phyloP scores from a whole-genome alignment of 2,888 invertebrate genomes.

The Rhamphomyia laevipes region DNA sequence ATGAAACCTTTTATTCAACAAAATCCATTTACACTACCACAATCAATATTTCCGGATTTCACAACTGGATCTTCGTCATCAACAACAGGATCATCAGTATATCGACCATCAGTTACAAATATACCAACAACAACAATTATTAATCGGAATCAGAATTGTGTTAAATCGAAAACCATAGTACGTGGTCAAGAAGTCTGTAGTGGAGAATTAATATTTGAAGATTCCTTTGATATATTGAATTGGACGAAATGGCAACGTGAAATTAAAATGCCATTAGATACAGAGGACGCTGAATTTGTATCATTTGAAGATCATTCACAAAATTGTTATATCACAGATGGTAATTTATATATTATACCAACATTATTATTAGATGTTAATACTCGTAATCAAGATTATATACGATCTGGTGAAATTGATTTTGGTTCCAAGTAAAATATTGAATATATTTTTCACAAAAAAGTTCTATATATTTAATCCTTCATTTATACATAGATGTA shows the following conservation, averaged over 20 bases:
- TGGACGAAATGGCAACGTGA: constrained; percentile 45
- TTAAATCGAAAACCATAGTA: not conserved
- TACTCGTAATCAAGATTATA: constrained; percentile 18
- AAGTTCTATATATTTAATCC: not conserved
- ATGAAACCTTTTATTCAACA: too few relatives aligned
- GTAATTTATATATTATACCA: constrained; percentile 34
- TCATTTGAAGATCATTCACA: constrained; percentile 34
- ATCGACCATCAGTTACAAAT: not conserved
- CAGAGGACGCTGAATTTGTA: constrained; percentile 40
- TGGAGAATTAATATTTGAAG: constrained; percentile 48
- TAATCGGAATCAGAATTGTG: not conserved
- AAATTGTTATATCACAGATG: constrained; percentile 27
- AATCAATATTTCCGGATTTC: too few relatives aligned
- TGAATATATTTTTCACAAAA: not conserved
- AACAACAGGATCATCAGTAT: too few relatives aligned
- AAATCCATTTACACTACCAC: too few relatives aligned
- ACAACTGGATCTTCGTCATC: too few relatives aligned
- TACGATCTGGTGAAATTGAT: constrained; percentile 29
- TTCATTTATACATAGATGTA: constrained; percentile 37
- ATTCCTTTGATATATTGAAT: constrained; percentile 44
- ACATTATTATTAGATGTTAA: constrained; percentile 23
- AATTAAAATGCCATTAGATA: constrained; percentile 43
- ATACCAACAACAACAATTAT: not conserved
- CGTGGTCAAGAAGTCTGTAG: constrained; percentile 32
- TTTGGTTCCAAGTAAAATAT: constrained; percentile 26